phyloP scores from a whole-genome alignment of 2,888 invertebrate species.

The Anagyrus pseudococci region DNA sequence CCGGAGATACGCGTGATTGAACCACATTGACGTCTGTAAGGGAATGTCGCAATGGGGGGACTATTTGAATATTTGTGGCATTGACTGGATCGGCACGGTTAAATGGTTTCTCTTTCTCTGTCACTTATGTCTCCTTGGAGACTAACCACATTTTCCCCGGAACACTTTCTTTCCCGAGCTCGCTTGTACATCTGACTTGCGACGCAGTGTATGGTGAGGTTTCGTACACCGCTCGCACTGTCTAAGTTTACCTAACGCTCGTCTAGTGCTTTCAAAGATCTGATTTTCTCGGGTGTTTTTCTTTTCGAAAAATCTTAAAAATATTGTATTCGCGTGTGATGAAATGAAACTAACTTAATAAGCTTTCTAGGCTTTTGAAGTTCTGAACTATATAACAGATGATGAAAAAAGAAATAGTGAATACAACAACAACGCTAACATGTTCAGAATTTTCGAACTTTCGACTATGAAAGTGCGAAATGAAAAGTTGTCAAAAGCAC shows the following conservation, averaged over 20 bases:
- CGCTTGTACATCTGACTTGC: not conserved
- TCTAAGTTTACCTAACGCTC: slow-evolving; percentile 20
- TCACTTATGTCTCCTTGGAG: not conserved
- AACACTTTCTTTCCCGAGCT: slow-evolving; percentile 31
- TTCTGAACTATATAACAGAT: too few species aligned
- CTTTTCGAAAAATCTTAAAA: too few species aligned
- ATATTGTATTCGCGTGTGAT: too few species aligned
- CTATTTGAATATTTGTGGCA: not conserved
- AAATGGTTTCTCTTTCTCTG: not conserved
- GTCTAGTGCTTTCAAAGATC: too few species aligned
- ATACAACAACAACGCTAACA: too few species aligned
- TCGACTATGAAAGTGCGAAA: too few species aligned
- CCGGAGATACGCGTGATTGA: not conserved
- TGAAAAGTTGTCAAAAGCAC: too few species aligned
- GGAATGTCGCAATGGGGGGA: not conserved
- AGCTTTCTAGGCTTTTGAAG: too few species aligned
- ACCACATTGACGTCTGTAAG: not conserved
- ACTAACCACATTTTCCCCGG: not conserved
- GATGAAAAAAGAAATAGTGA: too few species aligned
- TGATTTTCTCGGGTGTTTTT: not conserved
- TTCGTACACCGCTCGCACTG: slow-evolving; percentile 12
- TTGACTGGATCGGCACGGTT: too few species aligned
- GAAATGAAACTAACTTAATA: too few species aligned
- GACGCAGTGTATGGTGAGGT: not conserved
- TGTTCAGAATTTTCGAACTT: too few species aligned